A percentile compares a stretch with the other conserved stretches of the same genome.
These are phyloP conservation scores for Hemibagrus guttatus DNA, from an alignment of 2,797 vertebrate genomes.

Conservation along the genomic window DNA sequence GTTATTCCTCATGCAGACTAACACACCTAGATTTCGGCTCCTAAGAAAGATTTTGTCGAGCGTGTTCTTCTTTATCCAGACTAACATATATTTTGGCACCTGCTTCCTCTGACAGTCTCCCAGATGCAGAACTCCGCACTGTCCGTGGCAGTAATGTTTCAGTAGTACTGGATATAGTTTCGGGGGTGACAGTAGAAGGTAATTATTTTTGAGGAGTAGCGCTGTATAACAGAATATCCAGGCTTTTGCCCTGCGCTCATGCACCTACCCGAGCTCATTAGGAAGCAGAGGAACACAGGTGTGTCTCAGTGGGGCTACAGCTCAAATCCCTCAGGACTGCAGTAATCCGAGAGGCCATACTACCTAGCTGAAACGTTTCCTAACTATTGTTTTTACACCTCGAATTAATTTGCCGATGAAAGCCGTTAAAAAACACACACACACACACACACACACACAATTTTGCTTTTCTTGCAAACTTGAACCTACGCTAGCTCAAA, in stretches of 20 bases:
- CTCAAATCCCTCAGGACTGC: slow-evolving; percentile 25
- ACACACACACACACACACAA: no score
- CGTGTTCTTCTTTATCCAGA: background rate
- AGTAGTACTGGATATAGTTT: background rate
- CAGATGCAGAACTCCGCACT: background rate
- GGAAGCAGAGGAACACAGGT: slow-evolving; percentile 36
- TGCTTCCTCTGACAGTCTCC: slow-evolving; percentile 2
- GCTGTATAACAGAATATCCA: background rate
- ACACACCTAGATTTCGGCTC: no score
- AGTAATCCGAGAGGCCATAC: background rate
- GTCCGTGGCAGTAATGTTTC: background rate
- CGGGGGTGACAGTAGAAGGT: background rate
- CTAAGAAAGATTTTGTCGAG: background rate
- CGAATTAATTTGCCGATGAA: slow-evolving; percentile 24
- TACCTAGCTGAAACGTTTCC: background rate
- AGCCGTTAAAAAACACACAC: background rate
- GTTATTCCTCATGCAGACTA: background rate
- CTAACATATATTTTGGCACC: background rate
- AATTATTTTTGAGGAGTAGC: slow-evolving; percentile 5
- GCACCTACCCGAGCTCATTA: slow-evolving; percentile 31
- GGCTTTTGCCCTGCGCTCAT: slow-evolving; percentile 1
- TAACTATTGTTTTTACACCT: slow-evolving; percentile 11
- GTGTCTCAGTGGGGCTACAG: slow-evolving; percentile 18
- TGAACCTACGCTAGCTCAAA: background rate
- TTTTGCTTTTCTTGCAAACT: slow-evolving; percentile 26